These are phyloP conservation scores for Uropsilus gracilis DNA, from an alignment of 2,113 vertebrate genomes.

Conservation along the genomic window DNA sequence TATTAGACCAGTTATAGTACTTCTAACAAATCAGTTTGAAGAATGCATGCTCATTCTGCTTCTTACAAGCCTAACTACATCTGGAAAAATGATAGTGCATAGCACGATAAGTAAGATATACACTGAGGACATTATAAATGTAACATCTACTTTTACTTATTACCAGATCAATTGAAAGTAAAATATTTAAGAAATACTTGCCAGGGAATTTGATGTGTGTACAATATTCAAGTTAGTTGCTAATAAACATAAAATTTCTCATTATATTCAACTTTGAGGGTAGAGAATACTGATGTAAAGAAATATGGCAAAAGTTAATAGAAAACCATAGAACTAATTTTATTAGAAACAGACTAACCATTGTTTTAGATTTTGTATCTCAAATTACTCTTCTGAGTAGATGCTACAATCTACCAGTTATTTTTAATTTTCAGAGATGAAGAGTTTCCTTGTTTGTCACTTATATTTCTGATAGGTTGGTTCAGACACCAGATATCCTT, in stretches of 20 bases:
- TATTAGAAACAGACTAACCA: neutral
- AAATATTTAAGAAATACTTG: neutral
- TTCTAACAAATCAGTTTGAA: slow-evolving; percentile 48
- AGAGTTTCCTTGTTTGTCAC: neutral
- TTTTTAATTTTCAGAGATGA: neutral
- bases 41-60: neutral
- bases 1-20: slow-evolving; percentile 44
- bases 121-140: neutral
- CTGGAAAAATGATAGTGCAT: slow-evolving; percentile 57
- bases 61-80: slow-evolving; percentile 52
- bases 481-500: slow-evolving; percentile 16
- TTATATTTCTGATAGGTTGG: neutral
- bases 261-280: slow-evolving; percentile 36
- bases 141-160: neutral
- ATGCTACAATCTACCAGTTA: neutral
- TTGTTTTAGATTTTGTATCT: neutral
- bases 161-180: slow-evolving; percentile 33
- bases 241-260: neutral
- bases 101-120: neutral
- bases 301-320: neutral
- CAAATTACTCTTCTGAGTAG: neutral
- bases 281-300: neutral
- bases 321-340: neutral
- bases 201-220: slow-evolving; percentile 24
- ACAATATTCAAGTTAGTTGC: neutral